Conservation (phyloP, 2,888 invertebrate species). For the Oasisia sp. region DNA sequence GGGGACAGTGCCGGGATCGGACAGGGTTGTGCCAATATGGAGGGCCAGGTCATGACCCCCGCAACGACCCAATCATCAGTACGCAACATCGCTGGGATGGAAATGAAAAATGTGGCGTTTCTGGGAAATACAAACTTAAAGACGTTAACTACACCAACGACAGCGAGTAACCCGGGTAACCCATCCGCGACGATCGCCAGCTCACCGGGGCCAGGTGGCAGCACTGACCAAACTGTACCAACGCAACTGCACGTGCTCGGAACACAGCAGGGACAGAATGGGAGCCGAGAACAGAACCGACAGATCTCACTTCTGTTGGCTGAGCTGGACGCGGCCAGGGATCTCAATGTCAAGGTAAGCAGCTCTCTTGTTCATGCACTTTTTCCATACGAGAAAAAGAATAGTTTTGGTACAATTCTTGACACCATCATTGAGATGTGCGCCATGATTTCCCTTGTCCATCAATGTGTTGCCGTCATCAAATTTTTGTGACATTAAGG, state of each 20-base stretch:
- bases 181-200: not conserved
- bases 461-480: too few relatives aligned
- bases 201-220: not conserved
- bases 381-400: not conserved
- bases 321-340: slow-evolving; percentile 37
- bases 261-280: not conserved
- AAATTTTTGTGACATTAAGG: too few relatives aligned
- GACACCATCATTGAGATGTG: not conserved
- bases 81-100: not conserved
- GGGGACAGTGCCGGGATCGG: not conserved
- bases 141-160: not conserved
- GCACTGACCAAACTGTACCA: not conserved
- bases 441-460: too few relatives aligned
- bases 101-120: slow-evolving; percentile 4
- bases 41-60: not conserved
- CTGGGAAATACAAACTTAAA: not conserved
- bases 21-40: not conserved
- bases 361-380: not conserved
- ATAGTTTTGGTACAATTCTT: not conserved
- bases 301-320: slow-evolving; percentile 37
- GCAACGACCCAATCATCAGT: not conserved
- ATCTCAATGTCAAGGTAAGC: slow-evolving; percentile 37
- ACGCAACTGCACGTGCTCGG: not conserved
- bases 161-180: not conserved
- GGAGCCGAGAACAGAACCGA: slow-evolving; percentile 35